Base-by-base conservation (phyloP, 2,113 vertebrate species). In the Sapayoa aenigma region DNA sequence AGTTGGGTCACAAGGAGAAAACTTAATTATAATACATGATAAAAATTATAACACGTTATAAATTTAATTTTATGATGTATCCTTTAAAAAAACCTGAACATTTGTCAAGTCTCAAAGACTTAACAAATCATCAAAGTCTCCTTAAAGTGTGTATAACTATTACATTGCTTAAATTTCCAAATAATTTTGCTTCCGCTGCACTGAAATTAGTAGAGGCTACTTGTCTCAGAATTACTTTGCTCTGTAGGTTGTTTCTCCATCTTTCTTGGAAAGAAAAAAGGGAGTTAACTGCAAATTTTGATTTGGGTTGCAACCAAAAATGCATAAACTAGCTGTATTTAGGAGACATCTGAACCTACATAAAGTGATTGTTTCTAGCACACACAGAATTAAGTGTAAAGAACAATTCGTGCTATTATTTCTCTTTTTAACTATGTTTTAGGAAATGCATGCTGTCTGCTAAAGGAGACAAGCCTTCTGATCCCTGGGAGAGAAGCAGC, bases 381-480 rank as follows among this genome's bases (percentile, higher is more conserved):
- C 46, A 18, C 52, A 17, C 12, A 66, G 47, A 74, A 25, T n/a
- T n/a, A 58, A 77, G 5, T 49, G 15, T 78, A 42, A 47, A 78
- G 73, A 90, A 63, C 6, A 71, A 21, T 81, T 90, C 27, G 62
- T n/a, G 33, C 59, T 59, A 21, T 58, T 87, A 7, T 79, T 93
- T 89, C 90, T 66, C 67, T 90, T 77, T 90, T 66, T 14, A 56
- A 78, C 39, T 89, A 56, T 92, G 37, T 90, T 95, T 37, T 94
- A 98, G 98, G 90, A 98, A 98, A 94, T 97, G 97, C 23, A 94
- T 98, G 37, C 80, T 98, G 59, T 97, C 95, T 49, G 88, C 93
- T 88, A 97, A 96, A 93, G 96, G 97, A 91, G 97, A 97, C 42
- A 92, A 87, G 85, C 95, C 93, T 27, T 88, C 95, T 58, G 82